phyloP scores from a whole-genome alignment of 1,140 invertebrate species.

The Hestina assimilis region DNA sequence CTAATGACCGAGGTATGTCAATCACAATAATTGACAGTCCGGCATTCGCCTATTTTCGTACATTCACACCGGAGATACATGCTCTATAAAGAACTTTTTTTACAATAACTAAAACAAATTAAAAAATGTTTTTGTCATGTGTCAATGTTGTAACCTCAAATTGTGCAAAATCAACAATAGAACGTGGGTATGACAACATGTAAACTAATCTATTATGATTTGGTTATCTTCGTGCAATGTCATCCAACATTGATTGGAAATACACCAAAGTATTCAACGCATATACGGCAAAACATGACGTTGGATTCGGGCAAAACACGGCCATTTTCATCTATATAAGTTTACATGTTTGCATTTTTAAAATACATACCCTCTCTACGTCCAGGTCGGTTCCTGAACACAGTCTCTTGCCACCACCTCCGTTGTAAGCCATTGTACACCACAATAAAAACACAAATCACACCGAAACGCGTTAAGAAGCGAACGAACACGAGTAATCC shows the following conservation, averaged over 20 bases:
- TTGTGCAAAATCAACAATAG: constrained; percentile 60
- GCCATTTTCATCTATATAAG: constrained; percentile 66
- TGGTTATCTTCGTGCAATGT: constrained; percentile 2
- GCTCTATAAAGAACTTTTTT: not conserved
- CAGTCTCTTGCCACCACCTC: constrained; percentile 76
- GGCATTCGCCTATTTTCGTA: constrained; percentile 58
- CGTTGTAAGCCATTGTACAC: constrained; percentile 78
- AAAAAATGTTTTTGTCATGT: constrained; percentile 50
- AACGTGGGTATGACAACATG: constrained; percentile 53
- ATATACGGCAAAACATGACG: constrained; percentile 51
- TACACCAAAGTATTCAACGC: constrained; percentile 7
- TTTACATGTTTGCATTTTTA: constrained; percentile 43
- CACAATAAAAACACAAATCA: constrained; percentile 76
- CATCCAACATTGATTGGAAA: constrained; percentile 9
- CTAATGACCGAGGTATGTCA: constrained; percentile 67
- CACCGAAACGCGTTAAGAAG: constrained; percentile 66
- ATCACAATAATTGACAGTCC: constrained; percentile 74
- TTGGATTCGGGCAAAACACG: constrained; percentile 62
- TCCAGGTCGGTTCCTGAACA: constrained; percentile 72
- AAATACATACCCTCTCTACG: constrained; percentile 73
- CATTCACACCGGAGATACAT: constrained; percentile 26
- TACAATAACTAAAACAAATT: constrained; percentile 35
- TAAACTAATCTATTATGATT: constrained; percentile 1
- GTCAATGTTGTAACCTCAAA: constrained; percentile 75
- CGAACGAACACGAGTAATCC: constrained; percentile 51